Conservation (phyloP, 2,888 invertebrate genomes). For the Eupithecia dodoneata region DNA sequence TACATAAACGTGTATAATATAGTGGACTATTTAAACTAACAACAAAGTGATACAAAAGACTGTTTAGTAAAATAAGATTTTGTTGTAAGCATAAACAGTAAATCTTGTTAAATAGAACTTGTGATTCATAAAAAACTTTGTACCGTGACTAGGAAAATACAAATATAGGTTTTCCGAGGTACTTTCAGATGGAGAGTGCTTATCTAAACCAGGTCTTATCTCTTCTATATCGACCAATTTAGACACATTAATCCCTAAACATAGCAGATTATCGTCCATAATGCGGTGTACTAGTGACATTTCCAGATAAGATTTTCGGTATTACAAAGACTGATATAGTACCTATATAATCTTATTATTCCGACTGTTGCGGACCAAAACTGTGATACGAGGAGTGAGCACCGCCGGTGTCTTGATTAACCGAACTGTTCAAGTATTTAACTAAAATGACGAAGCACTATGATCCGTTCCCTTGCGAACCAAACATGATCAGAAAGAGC, state of each 20-base stretch:
- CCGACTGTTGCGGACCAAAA: slow-evolving; percentile 17
- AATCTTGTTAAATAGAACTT: not conserved
- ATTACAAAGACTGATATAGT: slow-evolving; percentile 26
- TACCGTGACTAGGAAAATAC: not conserved
- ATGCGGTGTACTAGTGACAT: slow-evolving; percentile 20
- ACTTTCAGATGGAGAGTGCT: not conserved
- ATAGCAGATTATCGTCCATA: slow-evolving; percentile 24
- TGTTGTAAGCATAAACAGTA: not conserved
- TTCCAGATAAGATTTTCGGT: slow-evolving; percentile 23
- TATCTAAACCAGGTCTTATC: slow-evolving; percentile 20
- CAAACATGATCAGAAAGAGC: slow-evolving; percentile 50
- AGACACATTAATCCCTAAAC: slow-evolving; percentile 26
- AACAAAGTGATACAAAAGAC: not conserved
- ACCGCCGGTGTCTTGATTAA: slow-evolving; percentile 18
- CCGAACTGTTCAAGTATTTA: not conserved
- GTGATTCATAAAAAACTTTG: not conserved
- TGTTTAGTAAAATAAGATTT: not conserved
- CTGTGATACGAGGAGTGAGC: slow-evolving; percentile 22
- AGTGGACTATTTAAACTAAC: not conserved
- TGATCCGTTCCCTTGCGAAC: slow-evolving; percentile 44
- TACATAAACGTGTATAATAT: not conserved
- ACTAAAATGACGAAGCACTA: slow-evolving; percentile 30
- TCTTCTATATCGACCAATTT: not conserved
- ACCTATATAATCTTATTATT: slow-evolving; percentile 1
- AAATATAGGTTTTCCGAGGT: not conserved